phyloP scores from a whole-genome alignment of 2,888 invertebrate genomes.

The Cerceris rybyensis region DNA sequence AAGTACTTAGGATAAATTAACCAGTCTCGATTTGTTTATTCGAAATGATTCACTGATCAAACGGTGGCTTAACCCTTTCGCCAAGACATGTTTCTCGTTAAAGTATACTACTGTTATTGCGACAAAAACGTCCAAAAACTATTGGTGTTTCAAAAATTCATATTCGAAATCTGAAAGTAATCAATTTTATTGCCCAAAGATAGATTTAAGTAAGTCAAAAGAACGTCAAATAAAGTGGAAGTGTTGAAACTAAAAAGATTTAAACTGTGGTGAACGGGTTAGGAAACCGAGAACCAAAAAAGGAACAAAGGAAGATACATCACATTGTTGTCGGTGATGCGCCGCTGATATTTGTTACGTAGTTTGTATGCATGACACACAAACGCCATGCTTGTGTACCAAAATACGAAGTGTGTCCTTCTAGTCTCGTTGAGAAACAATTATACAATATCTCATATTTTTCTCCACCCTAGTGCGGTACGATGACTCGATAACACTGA shows the following conservation, averaged over 20 bases:
- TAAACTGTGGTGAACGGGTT: no score
- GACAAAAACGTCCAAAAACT: no score
- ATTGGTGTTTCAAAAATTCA: no score
- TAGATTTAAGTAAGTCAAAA: no score
- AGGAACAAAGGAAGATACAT: conserved; percentile 8
- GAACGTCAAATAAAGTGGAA: no score
- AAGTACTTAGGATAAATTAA: conserved; percentile 13
- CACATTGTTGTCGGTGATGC: conserved; percentile 10
- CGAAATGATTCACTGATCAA: background rate
- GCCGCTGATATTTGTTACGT: conserved; percentile 6
- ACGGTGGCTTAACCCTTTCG: background rate
- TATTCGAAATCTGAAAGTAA: no score
- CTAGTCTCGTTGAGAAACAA: conserved; percentile 36
- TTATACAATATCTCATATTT: conserved; percentile 3
- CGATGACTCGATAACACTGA: conserved; percentile 3
- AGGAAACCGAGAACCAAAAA: background rate
- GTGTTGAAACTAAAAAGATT: no score
- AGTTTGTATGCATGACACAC: conserved; percentile 24
- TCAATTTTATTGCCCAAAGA: no score
- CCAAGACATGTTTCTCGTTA: no score
- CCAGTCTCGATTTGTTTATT: conserved; percentile 20
- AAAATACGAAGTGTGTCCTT: conserved; percentile 37
- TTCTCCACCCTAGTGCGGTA: conserved; percentile 5
- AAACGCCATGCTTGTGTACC: conserved; percentile 29
- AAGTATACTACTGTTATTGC: no score